Evolutionary conservation across 2,797 vertebrate genomes (phyloP).

Genomic region (Synaphobranchus kaupii): DNA sequence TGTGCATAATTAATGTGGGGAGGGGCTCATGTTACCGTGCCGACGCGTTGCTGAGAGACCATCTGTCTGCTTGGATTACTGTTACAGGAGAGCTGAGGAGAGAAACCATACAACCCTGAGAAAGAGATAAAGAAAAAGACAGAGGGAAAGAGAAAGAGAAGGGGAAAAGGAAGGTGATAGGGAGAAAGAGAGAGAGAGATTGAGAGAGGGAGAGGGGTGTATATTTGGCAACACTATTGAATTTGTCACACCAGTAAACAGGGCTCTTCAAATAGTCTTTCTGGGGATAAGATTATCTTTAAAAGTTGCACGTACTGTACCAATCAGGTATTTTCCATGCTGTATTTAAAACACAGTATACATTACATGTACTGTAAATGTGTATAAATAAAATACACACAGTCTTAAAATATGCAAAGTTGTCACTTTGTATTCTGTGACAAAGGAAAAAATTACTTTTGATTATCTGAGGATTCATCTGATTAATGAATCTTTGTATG

Average conservation of each 20-base stretch:
- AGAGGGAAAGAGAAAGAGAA: neutral
- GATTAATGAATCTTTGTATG: neutral
- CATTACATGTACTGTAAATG: neutral
- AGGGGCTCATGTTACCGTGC: neutral
- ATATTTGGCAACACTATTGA: no score
- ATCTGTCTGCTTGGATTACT: neutral
- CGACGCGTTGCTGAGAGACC: neutral
- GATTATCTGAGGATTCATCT: neutral
- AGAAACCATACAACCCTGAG: neutral
- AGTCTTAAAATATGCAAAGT: neutral
- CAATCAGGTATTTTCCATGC: neutral
- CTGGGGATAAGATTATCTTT: neutral
- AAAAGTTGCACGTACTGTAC: neutral
- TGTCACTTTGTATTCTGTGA: neutral
- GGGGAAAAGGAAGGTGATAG: no score
- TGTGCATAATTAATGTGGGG: neutral
- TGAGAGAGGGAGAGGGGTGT: neutral
- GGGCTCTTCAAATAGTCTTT: no score
- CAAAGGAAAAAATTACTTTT: neutral
- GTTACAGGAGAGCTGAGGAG: neutral
- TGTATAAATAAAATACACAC: neutral
- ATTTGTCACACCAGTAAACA: no score
- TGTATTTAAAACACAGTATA: neutral
- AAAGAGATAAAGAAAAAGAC: slow-evolving; percentile 30
- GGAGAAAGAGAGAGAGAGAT: no score